Base-by-base conservation (phyloP, 1,140 invertebrate genomes). In the Pentalonia nigronervosa region DNA sequence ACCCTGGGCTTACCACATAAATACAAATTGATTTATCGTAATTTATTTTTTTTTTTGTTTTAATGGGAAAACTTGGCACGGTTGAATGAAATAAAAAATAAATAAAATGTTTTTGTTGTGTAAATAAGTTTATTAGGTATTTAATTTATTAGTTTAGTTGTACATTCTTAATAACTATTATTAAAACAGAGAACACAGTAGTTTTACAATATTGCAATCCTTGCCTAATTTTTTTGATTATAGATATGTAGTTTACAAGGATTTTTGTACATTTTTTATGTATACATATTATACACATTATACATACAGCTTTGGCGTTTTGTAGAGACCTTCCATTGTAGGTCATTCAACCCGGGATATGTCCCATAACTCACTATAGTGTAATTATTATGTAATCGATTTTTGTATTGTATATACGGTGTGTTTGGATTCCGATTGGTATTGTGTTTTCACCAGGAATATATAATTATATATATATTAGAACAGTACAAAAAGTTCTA, bases 261-360 rank as follows among this genome's bases (percentile, higher is more conserved):
- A n/a, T n/a, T 76, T n/a, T 34, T 67, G 60, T 30, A n/a, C 11
- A 67, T n/a, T 53, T 20, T 53, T 6, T 76, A 17, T 76, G 6
- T 34, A 76, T 20, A 76, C 14, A 76, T 76, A 76, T 76, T n/a
- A n/a, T n/a, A n/a, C n/a, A n/a, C 60, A 76, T 76, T 76, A 76
- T 76, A 76, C 60, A n/a, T 76, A 76, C n/a, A 76, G 60, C n/a
- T 17, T 30, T 30, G 60, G 25, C 25, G 30, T 76, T 34, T 76
- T 76, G 60, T n/a, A 76, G 60, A n/a, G n/a, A 76, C n/a, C 60
- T 76, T 76, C 60, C 30, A 76, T 76, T 76, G 60, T 76, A 76
- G 11, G 30, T 76, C 60, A n/a, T 76, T n/a, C n/a, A 76, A 76
- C 60, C 60, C n/a, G n/a, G n/a, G 30, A 76, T 76, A 76, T 76